Percentiles rank a stretch among this genome's conserved stretches.
Evolutionary conservation across 2,113 vertebrate species (phyloP).

Genomic region (Cygnus buccinator): DNA sequence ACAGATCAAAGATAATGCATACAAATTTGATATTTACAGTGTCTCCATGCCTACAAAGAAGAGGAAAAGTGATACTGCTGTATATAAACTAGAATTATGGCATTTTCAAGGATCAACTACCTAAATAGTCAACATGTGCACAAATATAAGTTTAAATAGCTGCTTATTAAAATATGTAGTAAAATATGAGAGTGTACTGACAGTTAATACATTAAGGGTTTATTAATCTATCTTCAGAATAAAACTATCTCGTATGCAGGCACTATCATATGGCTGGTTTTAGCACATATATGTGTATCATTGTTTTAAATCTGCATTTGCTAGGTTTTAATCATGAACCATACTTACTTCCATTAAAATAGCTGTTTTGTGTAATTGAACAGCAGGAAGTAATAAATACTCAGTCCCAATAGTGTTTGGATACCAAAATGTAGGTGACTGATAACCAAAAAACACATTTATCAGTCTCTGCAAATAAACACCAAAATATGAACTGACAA

Average conservation of each 20-base stretch:
- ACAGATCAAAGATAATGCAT: conserved; percentile 50
- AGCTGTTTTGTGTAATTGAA: conserved; percentile 1
- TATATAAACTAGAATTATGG: conserved; percentile 48
- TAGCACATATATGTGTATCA: not conserved
- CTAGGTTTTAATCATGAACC: conserved; percentile 11
- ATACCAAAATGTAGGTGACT: conserved; percentile 11
- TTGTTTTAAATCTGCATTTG: not conserved
- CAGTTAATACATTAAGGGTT: conserved; percentile 60
- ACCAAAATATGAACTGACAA: conserved; percentile 50
- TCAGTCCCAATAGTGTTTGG: not conserved
- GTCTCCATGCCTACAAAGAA: not conserved
- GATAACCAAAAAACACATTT: conserved; percentile 10
- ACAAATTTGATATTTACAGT: conserved; percentile 53
- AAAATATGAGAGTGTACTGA: conserved; percentile 52
- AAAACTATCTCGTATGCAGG: conserved; percentile 24
- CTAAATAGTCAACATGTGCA: conserved; percentile 47
- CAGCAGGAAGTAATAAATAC: conserved; percentile 38
- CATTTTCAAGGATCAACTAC: conserved; percentile 47
- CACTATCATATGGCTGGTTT: not conserved
- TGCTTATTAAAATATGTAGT: conserved; percentile 56
- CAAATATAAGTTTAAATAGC: conserved; percentile 33
- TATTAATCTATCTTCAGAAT: conserved; percentile 49
- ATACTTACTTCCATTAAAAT: not conserved
- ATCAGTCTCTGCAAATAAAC: conserved; percentile 27
- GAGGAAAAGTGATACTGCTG: conserved; percentile 42